These are phyloP conservation scores for Egretta garzetta DNA, from an alignment of 2,113 vertebrate species.

Conservation along the genomic window DNA sequence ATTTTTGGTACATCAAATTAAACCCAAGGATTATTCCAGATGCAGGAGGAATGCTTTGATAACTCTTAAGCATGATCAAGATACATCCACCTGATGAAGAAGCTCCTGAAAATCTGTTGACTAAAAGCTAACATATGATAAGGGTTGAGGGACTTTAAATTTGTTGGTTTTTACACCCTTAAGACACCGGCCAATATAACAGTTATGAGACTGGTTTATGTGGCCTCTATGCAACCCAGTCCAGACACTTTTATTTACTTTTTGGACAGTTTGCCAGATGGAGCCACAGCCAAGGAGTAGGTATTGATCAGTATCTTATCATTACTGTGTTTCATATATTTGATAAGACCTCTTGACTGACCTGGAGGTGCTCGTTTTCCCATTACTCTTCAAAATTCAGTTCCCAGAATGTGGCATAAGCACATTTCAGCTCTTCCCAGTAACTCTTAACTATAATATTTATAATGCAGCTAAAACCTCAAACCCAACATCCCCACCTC, in stretches of 20 bases:
- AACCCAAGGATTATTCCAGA: not conserved
- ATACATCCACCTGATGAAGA: not conserved
- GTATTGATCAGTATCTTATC: not conserved
- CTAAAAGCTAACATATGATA: not conserved
- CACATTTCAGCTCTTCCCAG: not conserved
- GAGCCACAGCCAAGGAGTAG: not conserved
- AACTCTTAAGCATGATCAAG: not conserved
- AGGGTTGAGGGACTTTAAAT: not conserved
- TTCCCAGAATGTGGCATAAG: not conserved
- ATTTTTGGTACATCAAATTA: not conserved
- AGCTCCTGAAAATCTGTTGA: not conserved
- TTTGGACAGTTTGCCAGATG: not conserved
- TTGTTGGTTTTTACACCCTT: not conserved
- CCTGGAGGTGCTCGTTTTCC: not conserved
- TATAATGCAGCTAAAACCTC: not conserved
- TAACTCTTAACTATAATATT: not conserved
- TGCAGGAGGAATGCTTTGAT: not conserved
- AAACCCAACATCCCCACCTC: not conserved
- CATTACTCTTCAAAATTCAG: not conserved
- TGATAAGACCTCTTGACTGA: not conserved
- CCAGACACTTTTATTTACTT: not conserved
- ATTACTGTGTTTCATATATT: not conserved
- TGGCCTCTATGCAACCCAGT: not conserved
- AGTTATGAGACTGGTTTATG: not conserved
- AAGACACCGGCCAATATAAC: not conserved